These are phyloP conservation scores for Phortica magna DNA, from an alignment of 2,888 invertebrate species.

Conservation along the genomic window DNA sequence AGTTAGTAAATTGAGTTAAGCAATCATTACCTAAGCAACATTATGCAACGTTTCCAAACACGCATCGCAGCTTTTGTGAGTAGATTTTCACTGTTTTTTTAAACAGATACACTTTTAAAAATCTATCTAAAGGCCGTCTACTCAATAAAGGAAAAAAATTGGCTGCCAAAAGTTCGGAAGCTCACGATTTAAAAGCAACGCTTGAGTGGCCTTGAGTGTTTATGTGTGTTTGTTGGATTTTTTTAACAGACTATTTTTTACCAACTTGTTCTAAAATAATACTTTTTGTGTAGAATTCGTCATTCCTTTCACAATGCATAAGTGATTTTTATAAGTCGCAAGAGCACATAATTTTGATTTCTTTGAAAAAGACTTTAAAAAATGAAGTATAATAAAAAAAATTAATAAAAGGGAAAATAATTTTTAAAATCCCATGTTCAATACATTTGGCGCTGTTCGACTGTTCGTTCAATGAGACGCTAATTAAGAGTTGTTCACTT, in stretches of 20 bases:
- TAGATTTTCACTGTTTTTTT: no score
- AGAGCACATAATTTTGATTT: constrained; percentile 46
- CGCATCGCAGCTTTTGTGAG: no score
- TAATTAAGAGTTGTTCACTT: constrained; percentile 66
- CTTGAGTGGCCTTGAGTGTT: constrained; percentile 63
- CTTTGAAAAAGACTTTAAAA: constrained; percentile 59
- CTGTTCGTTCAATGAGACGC: constrained; percentile 54
- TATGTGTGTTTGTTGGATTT: neutral
- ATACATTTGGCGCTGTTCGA: constrained; percentile 34
- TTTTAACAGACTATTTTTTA: neutral
- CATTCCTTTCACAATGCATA: constrained; percentile 21
- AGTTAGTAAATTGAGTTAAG: no score
- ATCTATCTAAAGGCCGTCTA: no score
- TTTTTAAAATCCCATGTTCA: neutral
- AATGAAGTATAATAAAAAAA: neutral
- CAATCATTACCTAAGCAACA: no score
- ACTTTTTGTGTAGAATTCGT: constrained; percentile 8
- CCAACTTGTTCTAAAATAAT: neutral
- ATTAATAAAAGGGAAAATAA: neutral
- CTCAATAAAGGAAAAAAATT: neutral
- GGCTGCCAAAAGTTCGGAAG: constrained; percentile 57
- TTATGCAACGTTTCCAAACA: no score
- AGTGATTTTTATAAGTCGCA: constrained; percentile 63
- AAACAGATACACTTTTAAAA: no score
- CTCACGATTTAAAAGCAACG: constrained; percentile 56